Base-by-base conservation (phyloP, 2,113 vertebrate genomes). In the Xiphias gladius region DNA sequence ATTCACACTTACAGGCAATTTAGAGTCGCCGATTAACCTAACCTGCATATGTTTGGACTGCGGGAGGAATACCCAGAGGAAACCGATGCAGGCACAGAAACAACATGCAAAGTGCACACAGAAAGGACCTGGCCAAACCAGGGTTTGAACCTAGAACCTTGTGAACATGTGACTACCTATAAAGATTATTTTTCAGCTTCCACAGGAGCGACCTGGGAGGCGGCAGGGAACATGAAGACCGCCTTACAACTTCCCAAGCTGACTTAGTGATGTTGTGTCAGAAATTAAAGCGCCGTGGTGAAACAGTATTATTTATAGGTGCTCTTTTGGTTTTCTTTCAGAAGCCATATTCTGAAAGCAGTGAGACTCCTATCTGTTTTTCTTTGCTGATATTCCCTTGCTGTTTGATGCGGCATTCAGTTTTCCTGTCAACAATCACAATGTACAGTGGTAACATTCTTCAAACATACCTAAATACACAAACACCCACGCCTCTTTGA, bases 381-480 rank as follows among this genome's bases (percentile, higher is more conserved):
- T 77, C 12, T 48, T 30, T 14, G 39, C 82, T 77, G 83, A 91
- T 87, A 79, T 88, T 70, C 82, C 76, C 64, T 48, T 19, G 62
- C 73, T 79, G 70, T 87, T 88, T 87, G 91, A 89, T 86, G 72
- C 39, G 17, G 79, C 43, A 26, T 91, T 88, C 55, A 24, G 85
- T 91, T 93, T 93, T 88, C 68, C 39, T 82, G 82, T 84, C 85
- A 82, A 90, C 93, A 90, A 80, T 91, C 81, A 87, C 84, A 76
- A 57, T 82, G 73, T 84, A 73, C 80, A 61, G 88, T 91, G 86
- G 87, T 85, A 93, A 79, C 90, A 92, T 94, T 93, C 91, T 92
- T 93, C 59, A 84, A 83, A 88, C 83, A 88, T 92, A 91, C 86
- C 89, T 81, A 83, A 89, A 88, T 22, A 87, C 87, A 84, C 80